Percentiles rank a stretch among this genome's conserved stretches.
These are phyloP conservation scores for Dipus sagitta DNA, from an alignment of 2,797 vertebrate genomes.

Conservation along the genomic window DNA sequence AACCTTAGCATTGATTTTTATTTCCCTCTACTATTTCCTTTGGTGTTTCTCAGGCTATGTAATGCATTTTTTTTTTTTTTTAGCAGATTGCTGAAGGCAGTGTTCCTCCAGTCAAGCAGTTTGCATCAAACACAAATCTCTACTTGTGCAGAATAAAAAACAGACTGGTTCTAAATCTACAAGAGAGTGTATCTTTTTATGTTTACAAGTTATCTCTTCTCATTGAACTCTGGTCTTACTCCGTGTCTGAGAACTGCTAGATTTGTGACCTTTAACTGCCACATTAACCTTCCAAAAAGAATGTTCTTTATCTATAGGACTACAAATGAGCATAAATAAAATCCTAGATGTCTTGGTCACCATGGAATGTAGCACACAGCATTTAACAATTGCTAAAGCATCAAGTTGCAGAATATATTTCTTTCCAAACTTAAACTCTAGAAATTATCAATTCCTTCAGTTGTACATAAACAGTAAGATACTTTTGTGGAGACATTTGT, in stretches of 20 bases:
- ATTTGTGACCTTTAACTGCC: neutral
- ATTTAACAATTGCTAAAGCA: neutral
- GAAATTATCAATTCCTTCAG: neutral
- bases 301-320: neutral
- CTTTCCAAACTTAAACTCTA: neutral
- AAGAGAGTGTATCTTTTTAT: neutral
- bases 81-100: neutral
- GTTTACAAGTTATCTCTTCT: neutral
- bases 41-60: neutral
- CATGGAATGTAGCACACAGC: neutral
- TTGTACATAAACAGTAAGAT: neutral
- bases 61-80: neutral
- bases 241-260: neutral
- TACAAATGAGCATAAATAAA: neutral
- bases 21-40: neutral
- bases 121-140: neutral
- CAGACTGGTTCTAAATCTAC: neutral
- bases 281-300: neutral
- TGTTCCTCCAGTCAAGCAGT: neutral
- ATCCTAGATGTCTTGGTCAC: neutral
- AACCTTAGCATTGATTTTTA: neutral
- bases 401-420: neutral
- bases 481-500: neutral
- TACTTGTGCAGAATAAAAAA: neutral
- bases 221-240: neutral